These are phyloP conservation scores for Drosophila algonquin DNA, from an alignment of 2,888 invertebrate genomes.

Conservation along the genomic window DNA sequence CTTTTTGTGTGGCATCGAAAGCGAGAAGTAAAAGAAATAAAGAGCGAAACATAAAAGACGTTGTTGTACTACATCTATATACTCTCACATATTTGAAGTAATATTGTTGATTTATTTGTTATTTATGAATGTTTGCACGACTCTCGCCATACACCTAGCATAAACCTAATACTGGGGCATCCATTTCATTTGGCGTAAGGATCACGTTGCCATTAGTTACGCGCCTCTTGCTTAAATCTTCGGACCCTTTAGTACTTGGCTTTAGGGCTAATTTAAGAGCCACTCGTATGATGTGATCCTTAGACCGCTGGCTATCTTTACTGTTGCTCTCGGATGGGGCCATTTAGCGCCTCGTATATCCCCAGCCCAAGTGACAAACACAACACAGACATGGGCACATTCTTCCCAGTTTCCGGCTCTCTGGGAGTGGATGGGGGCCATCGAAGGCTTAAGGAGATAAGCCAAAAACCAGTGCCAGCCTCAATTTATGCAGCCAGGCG, in stretches of 20 bases:
- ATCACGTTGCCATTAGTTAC: too few species aligned
- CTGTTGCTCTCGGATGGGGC: slow-evolving; percentile 32
- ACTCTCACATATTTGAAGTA: too few species aligned
- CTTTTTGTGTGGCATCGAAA: too few species aligned
- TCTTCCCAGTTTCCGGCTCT: not conserved
- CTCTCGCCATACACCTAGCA: not conserved
- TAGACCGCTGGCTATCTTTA: slow-evolving; percentile 46
- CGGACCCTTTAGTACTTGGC: slow-evolving; percentile 40
- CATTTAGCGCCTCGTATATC: slow-evolving; percentile 70
- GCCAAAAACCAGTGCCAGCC: slow-evolving; percentile 51
- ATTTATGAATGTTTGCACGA: too few species aligned
- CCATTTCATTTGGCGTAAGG: too few species aligned
- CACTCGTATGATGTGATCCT: slow-evolving; percentile 43
- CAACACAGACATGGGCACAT: slow-evolving; percentile 16
- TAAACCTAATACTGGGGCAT: not conserved
- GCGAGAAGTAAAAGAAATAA: too few species aligned
- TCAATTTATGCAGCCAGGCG: slow-evolving; percentile 60
- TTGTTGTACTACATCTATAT: too few species aligned
- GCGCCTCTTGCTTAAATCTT: slow-evolving; percentile 7
- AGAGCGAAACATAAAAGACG: too few species aligned
- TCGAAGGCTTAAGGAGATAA: slow-evolving; percentile 56
- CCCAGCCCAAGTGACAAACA: slow-evolving; percentile 13
- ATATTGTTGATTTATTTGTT: not conserved
- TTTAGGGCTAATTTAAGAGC: slow-evolving; percentile 51
- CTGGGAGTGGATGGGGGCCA: not conserved